A percentile compares a stretch with the other conserved stretches of the same genome.
Evolutionary conservation across 92 coral and sea anemone genomes (phyloP).

Genomic region (Porites cylindrica): DNA sequence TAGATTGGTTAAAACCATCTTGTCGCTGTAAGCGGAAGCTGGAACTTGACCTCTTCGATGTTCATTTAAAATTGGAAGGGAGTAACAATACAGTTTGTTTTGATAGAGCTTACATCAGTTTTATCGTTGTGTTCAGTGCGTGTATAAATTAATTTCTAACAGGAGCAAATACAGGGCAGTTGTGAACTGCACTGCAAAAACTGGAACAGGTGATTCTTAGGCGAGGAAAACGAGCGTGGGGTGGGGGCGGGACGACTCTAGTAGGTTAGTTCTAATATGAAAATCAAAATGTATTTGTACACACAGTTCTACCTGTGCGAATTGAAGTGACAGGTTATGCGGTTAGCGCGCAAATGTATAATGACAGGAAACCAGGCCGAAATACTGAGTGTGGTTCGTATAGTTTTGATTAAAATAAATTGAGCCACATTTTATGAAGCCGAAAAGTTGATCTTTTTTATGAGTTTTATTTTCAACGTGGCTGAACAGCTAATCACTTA

Average conservation of each 20-base stretch:
- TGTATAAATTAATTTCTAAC: not conserved
- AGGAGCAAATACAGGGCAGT: not conserved
- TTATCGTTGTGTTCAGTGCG: slow-evolving; percentile 24
- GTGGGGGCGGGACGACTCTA: not conserved
- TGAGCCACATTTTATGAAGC: not conserved
- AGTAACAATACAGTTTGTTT: not conserved
- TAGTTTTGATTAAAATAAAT: not conserved
- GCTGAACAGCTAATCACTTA: not conserved
- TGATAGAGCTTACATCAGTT: not conserved
- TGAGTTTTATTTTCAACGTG: too few species aligned
- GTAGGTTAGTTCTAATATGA: too few species aligned
- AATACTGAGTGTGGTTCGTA: not conserved
- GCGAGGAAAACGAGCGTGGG: slow-evolving; percentile 2
- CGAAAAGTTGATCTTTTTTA: too few species aligned
- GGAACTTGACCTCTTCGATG: slow-evolving; percentile 24
- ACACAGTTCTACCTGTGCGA: too few species aligned
- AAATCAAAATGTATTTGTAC: too few species aligned
- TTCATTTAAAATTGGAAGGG: not conserved
- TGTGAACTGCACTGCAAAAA: not conserved
- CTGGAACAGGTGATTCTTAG: slow-evolving; percentile 11
- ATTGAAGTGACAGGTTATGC: too few species aligned
- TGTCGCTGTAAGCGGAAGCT: slow-evolving; percentile 28
- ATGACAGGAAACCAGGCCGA: too few species aligned
- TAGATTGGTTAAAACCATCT: slow-evolving; percentile 21
- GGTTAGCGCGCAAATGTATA: too few species aligned